These are phyloP conservation scores for Pollimyrus isidori DNA, from an alignment of 2,113 vertebrate species.

Conservation along the genomic window DNA sequence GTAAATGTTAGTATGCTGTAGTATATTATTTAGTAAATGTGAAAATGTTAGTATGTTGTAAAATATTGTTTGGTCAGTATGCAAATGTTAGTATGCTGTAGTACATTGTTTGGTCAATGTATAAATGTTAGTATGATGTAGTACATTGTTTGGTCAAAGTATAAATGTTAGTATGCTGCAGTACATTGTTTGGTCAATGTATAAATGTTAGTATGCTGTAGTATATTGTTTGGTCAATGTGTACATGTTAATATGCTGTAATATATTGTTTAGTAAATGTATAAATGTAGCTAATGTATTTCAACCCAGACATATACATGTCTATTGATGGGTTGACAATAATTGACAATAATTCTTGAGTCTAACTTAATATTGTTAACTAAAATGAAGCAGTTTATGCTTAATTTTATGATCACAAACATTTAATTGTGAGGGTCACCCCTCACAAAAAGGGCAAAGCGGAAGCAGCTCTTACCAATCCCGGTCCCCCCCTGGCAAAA, in stretches of 20 bases:
- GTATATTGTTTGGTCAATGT: background rate
- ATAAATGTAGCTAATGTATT: background rate
- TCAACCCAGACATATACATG: background rate
- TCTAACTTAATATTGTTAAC: background rate
- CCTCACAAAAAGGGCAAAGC: background rate
- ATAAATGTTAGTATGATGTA: no score
- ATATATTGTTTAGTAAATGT: background rate
- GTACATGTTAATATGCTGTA: background rate
- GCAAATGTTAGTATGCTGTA: no score
- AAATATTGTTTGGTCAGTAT: no score
- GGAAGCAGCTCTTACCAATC: background rate
- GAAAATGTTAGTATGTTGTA: no score
- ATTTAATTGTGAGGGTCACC: background rate
- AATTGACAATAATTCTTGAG: background rate
- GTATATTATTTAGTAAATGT: no score
- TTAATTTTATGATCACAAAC: background rate
- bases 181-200: background rate
- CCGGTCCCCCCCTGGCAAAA: background rate
- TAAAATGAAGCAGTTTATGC: slow-evolving; percentile 7
- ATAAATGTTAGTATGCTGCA: no score
- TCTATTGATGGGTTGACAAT: background rate
- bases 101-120: no score
- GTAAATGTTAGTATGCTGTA: no score
- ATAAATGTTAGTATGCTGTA: background rate
- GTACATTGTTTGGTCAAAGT: no score